phyloP scores from a whole-genome alignment of 2,888 invertebrate species.

The Caenorhabditis afra region DNA sequence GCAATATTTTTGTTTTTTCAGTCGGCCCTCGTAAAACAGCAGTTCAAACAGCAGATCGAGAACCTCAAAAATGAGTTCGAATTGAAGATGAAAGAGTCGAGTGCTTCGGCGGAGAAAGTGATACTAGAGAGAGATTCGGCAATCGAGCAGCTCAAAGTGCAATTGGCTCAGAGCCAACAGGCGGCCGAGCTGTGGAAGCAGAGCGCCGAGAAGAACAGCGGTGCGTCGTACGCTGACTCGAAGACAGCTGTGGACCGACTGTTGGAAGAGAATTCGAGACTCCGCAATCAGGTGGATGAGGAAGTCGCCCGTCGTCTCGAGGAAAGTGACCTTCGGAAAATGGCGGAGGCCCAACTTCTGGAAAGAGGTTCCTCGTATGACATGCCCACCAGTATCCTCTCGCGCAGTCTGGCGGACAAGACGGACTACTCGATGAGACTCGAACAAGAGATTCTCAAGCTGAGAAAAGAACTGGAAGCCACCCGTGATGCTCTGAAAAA shows the following conservation, averaged over 20 bases:
- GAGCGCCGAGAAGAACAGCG: slow-evolving; percentile 45
- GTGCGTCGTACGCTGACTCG: slow-evolving; percentile 31
- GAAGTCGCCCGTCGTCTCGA: slow-evolving; percentile 56
- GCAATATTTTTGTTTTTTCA: not conserved
- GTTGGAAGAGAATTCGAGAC: slow-evolving; percentile 42
- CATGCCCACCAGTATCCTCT: slow-evolving; percentile 29
- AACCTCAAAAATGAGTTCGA: slow-evolving; percentile 22
- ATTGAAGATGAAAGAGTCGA: slow-evolving; percentile 30
- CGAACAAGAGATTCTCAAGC: slow-evolving; percentile 29
- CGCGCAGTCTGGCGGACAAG: slow-evolving; percentile 42
- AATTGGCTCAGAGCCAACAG: slow-evolving; percentile 47
- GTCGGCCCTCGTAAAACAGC: not conserved
- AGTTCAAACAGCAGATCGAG: slow-evolving; percentile 24
- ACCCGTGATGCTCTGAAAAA: slow-evolving; percentile 16
- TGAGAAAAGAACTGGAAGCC: slow-evolving; percentile 34
- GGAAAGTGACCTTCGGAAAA: slow-evolving; percentile 41
- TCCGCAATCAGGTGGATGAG: slow-evolving; percentile 55
- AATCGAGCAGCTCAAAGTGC: slow-evolving; percentile 48
- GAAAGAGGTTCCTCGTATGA: slow-evolving; percentile 23
- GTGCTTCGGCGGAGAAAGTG: slow-evolving; percentile 14
- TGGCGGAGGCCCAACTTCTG: slow-evolving; percentile 40
- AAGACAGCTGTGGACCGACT: slow-evolving; percentile 42
- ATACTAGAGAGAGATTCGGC: slow-evolving; percentile 28
- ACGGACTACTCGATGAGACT: slow-evolving; percentile 38
- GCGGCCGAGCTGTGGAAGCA: slow-evolving; percentile 53